Conservation (phyloP, 2,888 invertebrate species). For the Muschampia plurimacula region DNA sequence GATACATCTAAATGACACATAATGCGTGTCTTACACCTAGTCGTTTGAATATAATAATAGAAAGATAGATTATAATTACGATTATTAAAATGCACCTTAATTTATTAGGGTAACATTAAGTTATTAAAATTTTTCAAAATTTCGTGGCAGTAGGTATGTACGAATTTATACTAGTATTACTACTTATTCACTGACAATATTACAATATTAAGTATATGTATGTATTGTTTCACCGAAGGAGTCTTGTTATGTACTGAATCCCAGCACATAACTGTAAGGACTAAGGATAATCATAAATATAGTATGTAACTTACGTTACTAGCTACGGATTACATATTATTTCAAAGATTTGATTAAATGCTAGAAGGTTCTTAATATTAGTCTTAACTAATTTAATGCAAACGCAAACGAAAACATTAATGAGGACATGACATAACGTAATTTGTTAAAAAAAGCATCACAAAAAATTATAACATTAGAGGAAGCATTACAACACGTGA, state of each 20-base stretch:
- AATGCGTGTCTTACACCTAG: slow-evolving; percentile 71
- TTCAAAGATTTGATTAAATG: slow-evolving; percentile 75
- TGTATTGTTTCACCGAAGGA: slow-evolving; percentile 21
- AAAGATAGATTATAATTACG: slow-evolving; percentile 78
- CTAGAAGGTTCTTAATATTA: slow-evolving; percentile 72
- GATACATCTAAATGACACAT: slow-evolving; percentile 79
- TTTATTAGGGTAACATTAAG: slow-evolving; percentile 63
- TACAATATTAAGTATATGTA: slow-evolving; percentile 42
- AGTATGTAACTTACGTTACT: slow-evolving; percentile 62
- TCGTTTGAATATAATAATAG: slow-evolving; percentile 69
- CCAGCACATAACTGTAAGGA: slow-evolving; percentile 45
- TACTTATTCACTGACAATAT: slow-evolving; percentile 38
- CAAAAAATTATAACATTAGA: slow-evolving; percentile 72
- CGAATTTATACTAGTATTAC: slow-evolving; percentile 42
- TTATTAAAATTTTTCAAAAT: slow-evolving; percentile 67
- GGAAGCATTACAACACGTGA: slow-evolving; percentile 75
- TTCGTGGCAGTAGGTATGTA: slow-evolving; percentile 52
- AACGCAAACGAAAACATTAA: slow-evolving; percentile 71
- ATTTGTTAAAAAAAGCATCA: slow-evolving; percentile 72
- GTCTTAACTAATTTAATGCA: slow-evolving; percentile 72
- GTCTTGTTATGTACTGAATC: slow-evolving; percentile 35
- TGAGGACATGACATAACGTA: slow-evolving; percentile 69
- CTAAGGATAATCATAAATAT: slow-evolving; percentile 59
- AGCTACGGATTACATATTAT: slow-evolving; percentile 78
- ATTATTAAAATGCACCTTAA: slow-evolving; percentile 81